phyloP scores from a whole-genome alignment of 2,113 vertebrate genomes.

The Cebus imitator region DNA sequence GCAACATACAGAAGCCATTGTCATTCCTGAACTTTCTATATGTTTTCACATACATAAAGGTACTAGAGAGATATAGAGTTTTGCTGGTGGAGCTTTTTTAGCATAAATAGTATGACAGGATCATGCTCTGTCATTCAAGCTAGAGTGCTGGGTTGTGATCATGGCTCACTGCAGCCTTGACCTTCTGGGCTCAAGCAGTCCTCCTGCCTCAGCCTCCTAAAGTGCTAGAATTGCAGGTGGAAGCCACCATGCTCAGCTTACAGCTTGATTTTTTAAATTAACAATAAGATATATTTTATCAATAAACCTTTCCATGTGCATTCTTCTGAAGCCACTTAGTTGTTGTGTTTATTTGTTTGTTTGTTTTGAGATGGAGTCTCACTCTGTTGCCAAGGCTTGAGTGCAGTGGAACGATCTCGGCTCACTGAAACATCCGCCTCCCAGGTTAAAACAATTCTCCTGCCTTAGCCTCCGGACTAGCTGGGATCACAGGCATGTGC shows the following conservation, averaged over 20 bases:
- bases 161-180: not conserved
- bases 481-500: too few species aligned
- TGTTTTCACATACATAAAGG: not conserved
- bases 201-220: not conserved
- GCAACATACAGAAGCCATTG: not conserved
- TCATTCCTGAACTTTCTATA: not conserved
- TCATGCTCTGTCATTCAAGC: not conserved
- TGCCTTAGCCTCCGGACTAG: too few species aligned
- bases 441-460: too few species aligned
- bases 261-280: not conserved
- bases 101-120: not conserved
- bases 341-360: not conserved
- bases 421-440: too few species aligned
- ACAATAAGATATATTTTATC: not conserved
- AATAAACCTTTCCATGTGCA: not conserved
- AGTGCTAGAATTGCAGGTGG: not conserved
- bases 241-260: not conserved
- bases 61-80: not conserved
- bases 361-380: too few species aligned
- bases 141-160: not conserved
- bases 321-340: not conserved
- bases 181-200: not conserved
- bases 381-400: too few species aligned
- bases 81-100: not conserved
- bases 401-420: too few species aligned